These are phyloP conservation scores for Lycaon pictus DNA, from an alignment of 2,113 vertebrate species.

Conservation along the genomic window DNA sequence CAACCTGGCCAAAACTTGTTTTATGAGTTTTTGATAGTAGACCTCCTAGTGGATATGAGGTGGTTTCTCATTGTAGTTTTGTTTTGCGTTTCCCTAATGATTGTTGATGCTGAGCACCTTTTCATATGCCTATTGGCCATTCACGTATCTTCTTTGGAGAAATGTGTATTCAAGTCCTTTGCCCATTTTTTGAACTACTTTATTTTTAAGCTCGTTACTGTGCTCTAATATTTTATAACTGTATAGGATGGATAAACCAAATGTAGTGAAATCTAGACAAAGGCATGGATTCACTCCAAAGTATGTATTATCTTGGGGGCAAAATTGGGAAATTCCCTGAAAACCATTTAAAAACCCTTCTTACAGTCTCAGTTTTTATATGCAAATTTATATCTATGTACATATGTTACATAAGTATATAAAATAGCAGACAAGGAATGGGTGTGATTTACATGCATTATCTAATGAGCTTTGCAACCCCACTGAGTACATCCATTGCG, in stretches of 20 bases:
- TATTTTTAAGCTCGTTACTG: constrained; percentile 40
- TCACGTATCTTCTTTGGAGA: background rate
- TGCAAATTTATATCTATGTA: background rate
- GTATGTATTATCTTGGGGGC: background rate
- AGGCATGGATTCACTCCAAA: background rate
- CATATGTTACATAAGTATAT: background rate
- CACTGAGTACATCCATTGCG: background rate
- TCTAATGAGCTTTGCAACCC: background rate
- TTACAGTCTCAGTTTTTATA: background rate
- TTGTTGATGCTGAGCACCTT: background rate
- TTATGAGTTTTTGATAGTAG: background rate
- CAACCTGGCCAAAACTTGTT: background rate
- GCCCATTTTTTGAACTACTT: background rate
- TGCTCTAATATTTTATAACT: background rate
- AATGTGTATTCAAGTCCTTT: background rate
- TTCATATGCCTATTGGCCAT: background rate
- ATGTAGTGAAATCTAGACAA: background rate
- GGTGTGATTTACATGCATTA: background rate
- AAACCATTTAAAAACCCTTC: constrained; percentile 22
- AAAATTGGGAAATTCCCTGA: background rate
- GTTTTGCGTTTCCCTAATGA: background rate
- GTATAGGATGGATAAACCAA: background rate
- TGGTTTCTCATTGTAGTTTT: background rate
- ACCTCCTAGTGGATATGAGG: background rate
- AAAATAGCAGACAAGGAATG: background rate